A percentile compares a stretch with the other conserved stretches of the same genome.
phyloP scores from a whole-genome alignment of 2,888 invertebrate species.

The Teleogryllus oceanicus region DNA sequence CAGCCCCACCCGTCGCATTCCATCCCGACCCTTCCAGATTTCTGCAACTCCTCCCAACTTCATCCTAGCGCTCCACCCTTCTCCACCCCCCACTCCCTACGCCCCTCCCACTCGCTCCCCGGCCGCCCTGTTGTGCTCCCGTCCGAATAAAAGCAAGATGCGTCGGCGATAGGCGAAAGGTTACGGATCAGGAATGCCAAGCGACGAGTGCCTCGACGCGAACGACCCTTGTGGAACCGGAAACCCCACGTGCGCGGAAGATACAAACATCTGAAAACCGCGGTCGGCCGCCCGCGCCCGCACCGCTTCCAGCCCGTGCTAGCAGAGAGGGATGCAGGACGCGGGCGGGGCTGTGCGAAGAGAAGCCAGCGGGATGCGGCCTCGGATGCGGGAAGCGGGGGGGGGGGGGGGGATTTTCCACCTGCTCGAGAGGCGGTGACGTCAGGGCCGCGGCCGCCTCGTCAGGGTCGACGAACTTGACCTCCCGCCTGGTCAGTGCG shows the following conservation, averaged over 20 bases:
- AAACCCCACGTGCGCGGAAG: not conserved
- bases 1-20: no score
- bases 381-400: not conserved
- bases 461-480: slow-evolving; percentile 4
- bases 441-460: not conserved
- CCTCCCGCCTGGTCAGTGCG: not conserved
- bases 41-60: no score
- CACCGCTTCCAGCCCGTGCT: no score
- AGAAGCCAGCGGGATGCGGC: not conserved
- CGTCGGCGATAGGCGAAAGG: not conserved
- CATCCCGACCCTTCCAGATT: no score
- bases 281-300: no score
- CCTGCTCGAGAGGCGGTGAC: slow-evolving; percentile 9
- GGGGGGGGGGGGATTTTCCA: not conserved
- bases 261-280: no score
- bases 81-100: not conserved
- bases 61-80: no score
- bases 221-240: not conserved
- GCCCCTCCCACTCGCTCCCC: not conserved
- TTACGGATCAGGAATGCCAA: not conserved
- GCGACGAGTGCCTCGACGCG: not conserved
- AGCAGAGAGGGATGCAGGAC: no score
- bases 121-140: not conserved
- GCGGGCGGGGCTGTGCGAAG: no score
- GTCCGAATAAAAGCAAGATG: not conserved